These are phyloP conservation scores for Piscicola geometra DNA, from an alignment of 2,888 invertebrate species.

Conservation along the genomic window DNA sequence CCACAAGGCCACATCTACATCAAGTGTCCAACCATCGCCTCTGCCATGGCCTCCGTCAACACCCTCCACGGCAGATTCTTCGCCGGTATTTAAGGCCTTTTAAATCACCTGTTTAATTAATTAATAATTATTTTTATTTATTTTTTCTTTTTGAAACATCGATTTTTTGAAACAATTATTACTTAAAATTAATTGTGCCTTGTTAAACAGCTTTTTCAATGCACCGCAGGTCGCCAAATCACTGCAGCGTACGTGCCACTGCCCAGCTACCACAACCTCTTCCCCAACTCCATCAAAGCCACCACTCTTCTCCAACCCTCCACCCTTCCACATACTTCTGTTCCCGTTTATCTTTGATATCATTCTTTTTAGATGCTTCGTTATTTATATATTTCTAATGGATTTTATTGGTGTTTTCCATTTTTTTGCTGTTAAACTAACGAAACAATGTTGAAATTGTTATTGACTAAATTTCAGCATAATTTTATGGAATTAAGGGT, in stretches of 20 bases:
- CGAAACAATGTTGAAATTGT: too few species aligned
- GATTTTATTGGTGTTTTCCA: too few species aligned
- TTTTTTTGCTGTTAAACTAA: too few species aligned
- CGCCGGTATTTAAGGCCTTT: slow-evolving; percentile 70
- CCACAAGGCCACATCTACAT: slow-evolving; percentile 96
- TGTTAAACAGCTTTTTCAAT: too few species aligned
- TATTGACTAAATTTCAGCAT: too few species aligned
- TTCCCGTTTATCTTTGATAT: not conserved
- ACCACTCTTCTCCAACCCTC: slow-evolving; percentile 24
- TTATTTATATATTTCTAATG: not conserved
- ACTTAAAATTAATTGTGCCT: too few species aligned
- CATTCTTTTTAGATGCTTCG: not conserved
- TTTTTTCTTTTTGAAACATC: too few species aligned
- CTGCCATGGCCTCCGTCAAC: slow-evolving; percentile 91
- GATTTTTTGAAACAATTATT: too few species aligned
- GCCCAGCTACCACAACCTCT: slow-evolving; percentile 91
- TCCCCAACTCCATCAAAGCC: slow-evolving; percentile 66
- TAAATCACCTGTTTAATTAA: too few species aligned
- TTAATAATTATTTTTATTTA: too few species aligned
- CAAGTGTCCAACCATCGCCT: slow-evolving; percentile 92
- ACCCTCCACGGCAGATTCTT: slow-evolving; percentile 96
- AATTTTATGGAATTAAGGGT: too few species aligned
- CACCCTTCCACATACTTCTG: not conserved
- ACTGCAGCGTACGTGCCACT: slow-evolving; percentile 97
- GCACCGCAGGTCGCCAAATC: slow-evolving; percentile 87